A percentile compares a stretch with the other conserved stretches of the same genome.
Evolutionary conservation across 1,140 invertebrate genomes (phyloP).

Genomic region (Zaprionus inermis): DNA sequence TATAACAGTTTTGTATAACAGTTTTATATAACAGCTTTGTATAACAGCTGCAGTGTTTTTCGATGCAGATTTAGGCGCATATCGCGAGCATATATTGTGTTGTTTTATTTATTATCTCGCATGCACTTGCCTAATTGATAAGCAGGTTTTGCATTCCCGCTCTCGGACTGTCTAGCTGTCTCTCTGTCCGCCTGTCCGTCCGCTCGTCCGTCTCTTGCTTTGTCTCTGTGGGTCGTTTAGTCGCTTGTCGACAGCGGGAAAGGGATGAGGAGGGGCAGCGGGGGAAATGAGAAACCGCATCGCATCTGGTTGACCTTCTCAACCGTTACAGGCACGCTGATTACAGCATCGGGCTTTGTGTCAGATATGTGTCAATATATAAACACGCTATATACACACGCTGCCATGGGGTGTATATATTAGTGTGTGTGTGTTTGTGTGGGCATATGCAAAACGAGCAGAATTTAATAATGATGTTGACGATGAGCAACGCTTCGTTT

Average conservation of each 20-base stretch:
- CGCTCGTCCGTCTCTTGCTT: neutral
- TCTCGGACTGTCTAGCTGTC: neutral
- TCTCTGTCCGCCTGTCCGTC: neutral
- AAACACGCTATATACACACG: slow-evolving; percentile 4
- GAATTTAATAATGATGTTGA: slow-evolving; percentile 44
- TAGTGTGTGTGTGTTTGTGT: slow-evolving; percentile 3
- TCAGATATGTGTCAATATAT: slow-evolving; percentile 45
- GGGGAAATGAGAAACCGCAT: slow-evolving; percentile 52
- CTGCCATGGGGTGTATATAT: neutral
- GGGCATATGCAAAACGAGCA: slow-evolving; percentile 44
- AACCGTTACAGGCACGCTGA: slow-evolving; percentile 70
- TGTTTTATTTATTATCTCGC: neutral
- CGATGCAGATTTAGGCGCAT: slow-evolving; percentile 19
- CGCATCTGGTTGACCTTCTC: slow-evolving; percentile 75
- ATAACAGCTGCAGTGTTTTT: too few relatives aligned
- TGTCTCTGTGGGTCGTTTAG: slow-evolving; percentile 11
- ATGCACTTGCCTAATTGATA: slow-evolving; percentile 54
- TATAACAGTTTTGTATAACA: neutral
- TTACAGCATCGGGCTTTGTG: slow-evolving; percentile 62
- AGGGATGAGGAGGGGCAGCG: too few relatives aligned
- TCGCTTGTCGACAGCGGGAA: slow-evolving; percentile 8
- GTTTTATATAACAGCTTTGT: neutral
- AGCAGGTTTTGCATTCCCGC: slow-evolving; percentile 35
- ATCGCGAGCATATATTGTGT: slow-evolving; percentile 3
- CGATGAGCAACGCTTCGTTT: slow-evolving; percentile 28